Evolutionary conservation across 2,113 vertebrate genomes (phyloP).

Genomic region (Lipotes vexillifer): DNA sequence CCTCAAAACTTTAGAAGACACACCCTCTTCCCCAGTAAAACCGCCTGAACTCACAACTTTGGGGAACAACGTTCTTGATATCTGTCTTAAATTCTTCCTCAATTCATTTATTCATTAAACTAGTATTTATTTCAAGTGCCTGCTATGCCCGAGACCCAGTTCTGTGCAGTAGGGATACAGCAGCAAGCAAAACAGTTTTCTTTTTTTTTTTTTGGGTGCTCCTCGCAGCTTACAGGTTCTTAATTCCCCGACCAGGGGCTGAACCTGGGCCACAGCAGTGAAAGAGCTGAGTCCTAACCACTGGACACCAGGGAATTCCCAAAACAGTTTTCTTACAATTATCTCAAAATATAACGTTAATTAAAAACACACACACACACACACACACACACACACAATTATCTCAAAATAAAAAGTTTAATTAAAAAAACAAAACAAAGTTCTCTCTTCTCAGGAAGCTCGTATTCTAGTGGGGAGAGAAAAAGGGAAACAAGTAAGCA

Average conservation of each 20-base stretch:
- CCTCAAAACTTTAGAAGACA: not conserved
- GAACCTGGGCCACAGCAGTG: not conserved
- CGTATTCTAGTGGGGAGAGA: not conserved
- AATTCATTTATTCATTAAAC: not conserved
- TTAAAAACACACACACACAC: not conserved
- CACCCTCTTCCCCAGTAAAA: not conserved
- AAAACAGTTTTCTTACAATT: not conserved
- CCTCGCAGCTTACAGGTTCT: not conserved
- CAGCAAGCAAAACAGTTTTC: not conserved
- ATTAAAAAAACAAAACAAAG: not conserved
- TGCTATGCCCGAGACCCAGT: not conserved
- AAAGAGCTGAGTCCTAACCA: not conserved
- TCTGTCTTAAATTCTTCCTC: not conserved
- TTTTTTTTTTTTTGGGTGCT: not conserved
- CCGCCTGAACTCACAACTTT: not conserved
- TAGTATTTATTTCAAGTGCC: not conserved
- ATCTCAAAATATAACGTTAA: not conserved
- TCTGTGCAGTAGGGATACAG: not conserved
- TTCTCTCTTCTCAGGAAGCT: not conserved
- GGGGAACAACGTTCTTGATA: not conserved
- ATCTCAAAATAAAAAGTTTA: slow-evolving; percentile 1
- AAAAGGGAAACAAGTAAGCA: not conserved
- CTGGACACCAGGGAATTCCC: not conserved
- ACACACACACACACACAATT: not conserved
- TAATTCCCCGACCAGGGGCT: not conserved